Base-by-base conservation (phyloP, 2,888 invertebrate species). In the Apotomis turbidana region DNA sequence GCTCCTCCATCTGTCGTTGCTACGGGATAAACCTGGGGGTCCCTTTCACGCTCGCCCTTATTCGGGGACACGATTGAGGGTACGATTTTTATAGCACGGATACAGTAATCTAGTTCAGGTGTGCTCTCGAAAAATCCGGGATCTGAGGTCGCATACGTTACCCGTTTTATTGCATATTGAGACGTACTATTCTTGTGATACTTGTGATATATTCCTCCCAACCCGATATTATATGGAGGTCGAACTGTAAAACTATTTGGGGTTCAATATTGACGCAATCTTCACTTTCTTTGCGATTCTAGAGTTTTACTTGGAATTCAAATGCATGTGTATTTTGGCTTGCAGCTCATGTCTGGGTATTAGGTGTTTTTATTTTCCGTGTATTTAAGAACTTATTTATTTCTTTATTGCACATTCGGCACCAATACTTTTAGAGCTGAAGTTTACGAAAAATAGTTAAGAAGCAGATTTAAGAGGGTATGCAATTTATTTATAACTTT, bases 101-200 rank as follows among this genome's bases (percentile, higher is more conserved):
- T 89, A 90, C 89, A 86, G 90, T 92, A 91, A 91, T 93, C 87
- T 88, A 87, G 89, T 90, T 90, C 93, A 92, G 93, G 93, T 91
- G 92, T 85, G 87, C 87, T 86, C 85, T 81, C 82, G 88, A 87
- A 87, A 90, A 84, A 89, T 90, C 88, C 89, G 84, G 83, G 82
- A 86, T 86, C 86, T 88, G 87, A 90, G 89, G 88, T 89, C 89
- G 85, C 86, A 86, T 90, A 88, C 89, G 85, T 89, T 89, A 81
- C 78, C 86, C 82, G 81, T 84, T 89, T 93, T 92, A 92, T 91
- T 91, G 91, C 90, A 90, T 92, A 92, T 93, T 93, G 93, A 91
- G 90, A 90, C 88, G 88, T 90, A 90, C 83, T 88, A 85, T 89
- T 85, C 87, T 77, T 85, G 80, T 89, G 89, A 89, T 88, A 88